Conservation (phyloP, 1,140 invertebrate genomes). For the Lasioglossum baleicum region DNA sequence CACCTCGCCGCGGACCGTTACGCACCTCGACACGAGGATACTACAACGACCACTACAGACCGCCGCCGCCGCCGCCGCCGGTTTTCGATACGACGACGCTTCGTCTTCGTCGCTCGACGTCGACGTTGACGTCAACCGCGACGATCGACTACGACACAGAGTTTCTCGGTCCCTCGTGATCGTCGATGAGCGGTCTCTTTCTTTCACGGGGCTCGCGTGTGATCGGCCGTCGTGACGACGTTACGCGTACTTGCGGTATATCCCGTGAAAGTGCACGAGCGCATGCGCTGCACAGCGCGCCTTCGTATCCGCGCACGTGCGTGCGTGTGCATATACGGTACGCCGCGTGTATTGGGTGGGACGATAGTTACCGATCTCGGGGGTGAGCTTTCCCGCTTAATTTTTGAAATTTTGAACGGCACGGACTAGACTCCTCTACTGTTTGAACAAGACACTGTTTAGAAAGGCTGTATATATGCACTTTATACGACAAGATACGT, state of each 20-base stretch:
- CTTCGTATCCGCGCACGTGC: conserved; percentile 35
- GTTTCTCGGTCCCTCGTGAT: not conserved
- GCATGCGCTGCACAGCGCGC: conserved; percentile 42
- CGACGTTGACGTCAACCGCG: conserved; percentile 10
- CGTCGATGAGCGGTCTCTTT: not conserved
- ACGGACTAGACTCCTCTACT: too few relatives aligned
- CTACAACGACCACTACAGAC: not conserved
- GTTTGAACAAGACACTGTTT: too few relatives aligned
- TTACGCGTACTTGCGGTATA: conserved; percentile 55
- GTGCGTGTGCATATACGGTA: conserved; percentile 32
- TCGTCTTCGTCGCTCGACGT: not conserved
- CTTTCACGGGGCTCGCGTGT: conserved; percentile 21
- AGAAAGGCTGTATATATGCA: too few relatives aligned
- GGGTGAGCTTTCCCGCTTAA: too few relatives aligned
- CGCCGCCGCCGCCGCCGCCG: not conserved
- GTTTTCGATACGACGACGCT: conserved; percentile 4
- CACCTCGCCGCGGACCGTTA: conserved; percentile 60
- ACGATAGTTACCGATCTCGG: not conserved
- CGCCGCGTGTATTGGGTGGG: conserved; percentile 30
- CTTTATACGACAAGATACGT: too few relatives aligned
- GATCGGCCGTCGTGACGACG: conserved; percentile 53
- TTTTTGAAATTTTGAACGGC: too few relatives aligned
- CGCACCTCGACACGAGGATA: conserved; percentile 53
- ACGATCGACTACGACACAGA: not conserved
- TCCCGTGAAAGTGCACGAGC: conserved; percentile 37